Percentiles rank a stretch among this genome's conserved stretches.
These are phyloP conservation scores for Eupeodes luniger DNA, from an alignment of 2,888 invertebrate species.

Conservation along the genomic window DNA sequence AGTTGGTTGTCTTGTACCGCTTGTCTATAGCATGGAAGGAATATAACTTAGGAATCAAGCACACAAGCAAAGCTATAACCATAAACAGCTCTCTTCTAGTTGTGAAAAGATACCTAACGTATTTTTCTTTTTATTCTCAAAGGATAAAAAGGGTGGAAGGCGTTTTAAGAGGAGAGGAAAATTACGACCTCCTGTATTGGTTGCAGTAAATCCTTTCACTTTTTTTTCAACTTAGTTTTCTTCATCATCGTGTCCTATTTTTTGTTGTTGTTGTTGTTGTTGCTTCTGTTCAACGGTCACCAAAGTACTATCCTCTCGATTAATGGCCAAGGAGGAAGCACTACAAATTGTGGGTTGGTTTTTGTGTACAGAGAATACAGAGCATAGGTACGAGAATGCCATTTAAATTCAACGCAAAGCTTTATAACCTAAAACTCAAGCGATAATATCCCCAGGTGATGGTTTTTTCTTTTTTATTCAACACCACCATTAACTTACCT, in stretches of 20 bases:
- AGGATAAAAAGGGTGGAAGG: conserved; percentile 4
- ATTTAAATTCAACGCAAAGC: conserved; percentile 68
- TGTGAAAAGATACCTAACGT: conserved; percentile 12
- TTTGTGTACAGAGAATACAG: conserved; percentile 5
- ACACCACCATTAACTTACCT: conserved; percentile 17
- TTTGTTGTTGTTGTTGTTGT: not conserved
- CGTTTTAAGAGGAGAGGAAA: conserved; percentile 23
- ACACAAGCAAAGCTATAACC: conserved; percentile 12
- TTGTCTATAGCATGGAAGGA: not conserved
- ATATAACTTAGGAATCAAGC: conserved; percentile 13
- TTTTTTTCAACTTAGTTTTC: conserved; percentile 29
- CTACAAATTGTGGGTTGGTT: conserved; percentile 29
- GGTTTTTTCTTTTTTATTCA: conserved; percentile 41
- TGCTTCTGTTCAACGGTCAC: conserved; percentile 56
- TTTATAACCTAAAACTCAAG: conserved; percentile 71
- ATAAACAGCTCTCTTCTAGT: conserved; percentile 30
- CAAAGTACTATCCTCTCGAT: conserved; percentile 63
- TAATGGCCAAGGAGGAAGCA: conserved; percentile 50
- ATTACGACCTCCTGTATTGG: conserved; percentile 54
- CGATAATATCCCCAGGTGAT: conserved; percentile 76
- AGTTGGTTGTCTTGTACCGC: not conserved
- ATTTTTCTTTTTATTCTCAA: not conserved
- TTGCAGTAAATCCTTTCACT: conserved; percentile 65
- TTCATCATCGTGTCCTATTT: conserved; percentile 37
- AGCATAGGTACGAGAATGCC: conserved; percentile 35